A percentile compares a stretch with the other conserved stretches of the same genome.
These are phyloP conservation scores for Oryzaephilus surinamensis DNA, from an alignment of 1,140 invertebrate species.

Conservation along the genomic window DNA sequence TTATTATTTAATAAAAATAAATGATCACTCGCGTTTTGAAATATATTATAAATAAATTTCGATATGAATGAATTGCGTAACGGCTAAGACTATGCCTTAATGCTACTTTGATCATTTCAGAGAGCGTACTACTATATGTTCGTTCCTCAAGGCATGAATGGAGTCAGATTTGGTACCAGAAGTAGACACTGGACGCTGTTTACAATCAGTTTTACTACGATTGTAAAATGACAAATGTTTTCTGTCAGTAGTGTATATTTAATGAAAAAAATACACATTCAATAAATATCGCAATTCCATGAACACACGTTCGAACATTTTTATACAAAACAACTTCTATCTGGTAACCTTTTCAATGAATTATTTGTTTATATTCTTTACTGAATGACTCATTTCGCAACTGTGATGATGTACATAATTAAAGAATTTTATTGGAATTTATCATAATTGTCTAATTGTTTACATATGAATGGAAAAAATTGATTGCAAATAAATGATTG, in stretches of 20 bases:
- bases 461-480: no score
- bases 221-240: no score
- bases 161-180: conserved; percentile 17
- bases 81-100: conserved; percentile 16
- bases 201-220: no score
- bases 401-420: background rate
- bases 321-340: conserved; percentile 2
- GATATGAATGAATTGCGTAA: conserved; percentile 23
- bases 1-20: background rate
- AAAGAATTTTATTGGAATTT: background rate
- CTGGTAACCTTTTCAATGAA: no score
- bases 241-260: no score
- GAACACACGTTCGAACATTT: conserved; percentile 15
- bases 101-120: conserved; percentile 28
- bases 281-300: conserved; percentile 1
- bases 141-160: conserved; percentile 22
- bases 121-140: conserved; percentile 27
- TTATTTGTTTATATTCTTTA: background rate
- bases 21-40: conserved; percentile 3
- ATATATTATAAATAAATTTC: background rate
- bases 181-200: conserved; percentile 13
- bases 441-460: background rate
- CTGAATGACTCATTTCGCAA: background rate
- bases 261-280: conserved; percentile 4
- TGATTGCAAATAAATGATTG: no score